Evolutionary conservation across 2,113 vertebrate genomes (phyloP).

Genomic region (Phodopus roborovskii): DNA sequence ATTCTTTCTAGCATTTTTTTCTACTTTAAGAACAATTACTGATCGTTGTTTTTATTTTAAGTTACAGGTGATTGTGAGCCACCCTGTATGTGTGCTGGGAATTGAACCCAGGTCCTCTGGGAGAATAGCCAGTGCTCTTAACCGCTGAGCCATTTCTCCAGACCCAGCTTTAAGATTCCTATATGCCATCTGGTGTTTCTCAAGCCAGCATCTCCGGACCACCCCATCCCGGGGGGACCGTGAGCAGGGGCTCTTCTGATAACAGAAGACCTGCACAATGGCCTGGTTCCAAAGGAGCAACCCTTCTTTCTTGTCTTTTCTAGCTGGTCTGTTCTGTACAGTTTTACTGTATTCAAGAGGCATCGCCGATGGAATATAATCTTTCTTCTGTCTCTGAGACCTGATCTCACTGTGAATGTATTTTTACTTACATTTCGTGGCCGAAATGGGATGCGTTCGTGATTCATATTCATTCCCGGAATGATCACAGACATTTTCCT

Average conservation of each 20-base stretch:
- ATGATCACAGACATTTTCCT: slow-evolving; percentile 98
- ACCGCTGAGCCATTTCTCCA: background rate
- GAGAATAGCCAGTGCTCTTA: background rate
- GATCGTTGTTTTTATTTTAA: background rate
- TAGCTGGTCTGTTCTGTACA: background rate
- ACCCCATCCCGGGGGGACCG: background rate
- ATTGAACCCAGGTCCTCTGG: background rate
- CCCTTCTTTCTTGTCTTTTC: background rate
- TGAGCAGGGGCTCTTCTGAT: background rate
- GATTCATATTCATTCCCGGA: slow-evolving; percentile 97
- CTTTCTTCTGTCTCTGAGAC: background rate
- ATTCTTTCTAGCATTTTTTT: background rate
- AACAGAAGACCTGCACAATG: background rate
- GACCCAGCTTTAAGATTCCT: background rate
- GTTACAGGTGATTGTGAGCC: background rate
- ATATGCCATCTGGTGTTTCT: background rate
- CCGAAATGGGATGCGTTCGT: slow-evolving; percentile 92
- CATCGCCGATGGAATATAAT: background rate
- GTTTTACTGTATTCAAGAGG: background rate
- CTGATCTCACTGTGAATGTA: background rate
- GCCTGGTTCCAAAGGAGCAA: background rate
- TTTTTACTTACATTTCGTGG: slow-evolving; percentile 91
- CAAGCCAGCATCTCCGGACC: background rate
- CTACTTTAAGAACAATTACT: background rate
- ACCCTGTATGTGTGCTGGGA: background rate